Evolutionary conservation across 2,888 invertebrate genomes (phyloP).

Genomic region (Limnephilus rhombicus): DNA sequence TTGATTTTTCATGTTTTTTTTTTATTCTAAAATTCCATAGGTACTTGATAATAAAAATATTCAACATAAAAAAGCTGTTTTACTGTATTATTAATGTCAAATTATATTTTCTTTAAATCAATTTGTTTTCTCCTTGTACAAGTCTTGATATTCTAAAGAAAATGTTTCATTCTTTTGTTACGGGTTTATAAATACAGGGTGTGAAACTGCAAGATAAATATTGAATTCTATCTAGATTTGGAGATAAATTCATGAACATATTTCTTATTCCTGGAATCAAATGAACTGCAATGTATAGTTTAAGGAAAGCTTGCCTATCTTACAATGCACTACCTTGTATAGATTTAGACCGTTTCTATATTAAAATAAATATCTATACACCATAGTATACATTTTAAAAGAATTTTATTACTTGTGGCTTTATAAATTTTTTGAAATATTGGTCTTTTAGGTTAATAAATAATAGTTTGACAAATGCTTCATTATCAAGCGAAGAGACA

Average conservation of each 20-base stretch:
- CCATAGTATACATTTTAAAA: neutral
- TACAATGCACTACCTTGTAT: too few species aligned
- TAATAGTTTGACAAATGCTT: neutral
- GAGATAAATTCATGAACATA: neutral
- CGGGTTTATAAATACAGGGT: neutral
- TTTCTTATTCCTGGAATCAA: too few species aligned
- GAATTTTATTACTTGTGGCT: neutral
- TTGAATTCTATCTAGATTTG: neutral
- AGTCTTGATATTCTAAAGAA: neutral
- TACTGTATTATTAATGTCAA: too few species aligned
- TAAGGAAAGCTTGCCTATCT: too few species aligned
- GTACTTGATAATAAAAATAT: too few species aligned
- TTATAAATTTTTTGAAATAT: neutral
- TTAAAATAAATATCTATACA: neutral
- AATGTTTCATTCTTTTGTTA: neutral
- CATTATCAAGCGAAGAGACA: neutral
- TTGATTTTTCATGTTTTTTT: too few species aligned
- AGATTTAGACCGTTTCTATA: too few species aligned
- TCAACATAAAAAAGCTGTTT: too few species aligned
- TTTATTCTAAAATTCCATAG: too few species aligned
- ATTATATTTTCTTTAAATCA: neutral
- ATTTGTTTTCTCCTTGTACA: neutral
- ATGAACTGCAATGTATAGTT: too few species aligned
- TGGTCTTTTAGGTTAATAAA: neutral
- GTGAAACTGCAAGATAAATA: neutral